phyloP scores from a whole-genome alignment of 2,797 vertebrate genomes.

The Tauraco hartlaubi region DNA sequence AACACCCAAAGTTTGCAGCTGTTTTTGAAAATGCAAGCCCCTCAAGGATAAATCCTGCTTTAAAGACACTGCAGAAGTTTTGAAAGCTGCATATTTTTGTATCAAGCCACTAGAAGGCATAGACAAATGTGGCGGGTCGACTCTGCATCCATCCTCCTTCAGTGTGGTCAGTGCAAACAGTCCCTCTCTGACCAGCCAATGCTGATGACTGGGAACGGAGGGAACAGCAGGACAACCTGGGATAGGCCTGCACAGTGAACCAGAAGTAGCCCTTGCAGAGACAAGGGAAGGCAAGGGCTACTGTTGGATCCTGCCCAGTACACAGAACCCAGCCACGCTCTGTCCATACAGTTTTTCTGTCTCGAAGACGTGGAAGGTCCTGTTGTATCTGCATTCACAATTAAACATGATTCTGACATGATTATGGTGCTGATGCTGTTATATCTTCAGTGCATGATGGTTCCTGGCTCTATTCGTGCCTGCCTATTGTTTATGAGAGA shows the following conservation, averaged over 20 bases:
- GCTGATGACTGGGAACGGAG: background rate
- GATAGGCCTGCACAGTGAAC: background rate
- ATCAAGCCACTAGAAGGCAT: background rate
- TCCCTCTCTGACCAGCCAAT: background rate
- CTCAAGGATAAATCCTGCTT: background rate
- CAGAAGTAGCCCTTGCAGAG: slow-evolving; percentile 35
- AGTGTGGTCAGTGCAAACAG: background rate
- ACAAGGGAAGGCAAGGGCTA: background rate
- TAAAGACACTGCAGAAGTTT: background rate
- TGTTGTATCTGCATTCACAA: slow-evolving; percentile 9
- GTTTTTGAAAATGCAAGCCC: background rate
- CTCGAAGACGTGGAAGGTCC: background rate
- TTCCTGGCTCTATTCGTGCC: slow-evolving; percentile 47
- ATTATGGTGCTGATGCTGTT: slow-evolving; percentile 25
- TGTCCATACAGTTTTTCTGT: background rate
- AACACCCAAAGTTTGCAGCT: background rate
- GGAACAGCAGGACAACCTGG: background rate
- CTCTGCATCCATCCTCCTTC: background rate
- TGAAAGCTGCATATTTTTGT: slow-evolving; percentile 7
- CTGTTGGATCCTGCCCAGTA: slow-evolving; percentile 47
- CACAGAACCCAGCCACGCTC: background rate
- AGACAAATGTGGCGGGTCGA: background rate
- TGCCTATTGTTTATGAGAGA: slow-evolving; percentile 60
- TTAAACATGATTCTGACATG: background rate
- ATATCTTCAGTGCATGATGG: slow-evolving; percentile 60